Percentiles rank a stretch among this genome's conserved stretches.
phyloP scores from a whole-genome alignment of 2,113 vertebrate species.

The Toxotes jaculatrix region DNA sequence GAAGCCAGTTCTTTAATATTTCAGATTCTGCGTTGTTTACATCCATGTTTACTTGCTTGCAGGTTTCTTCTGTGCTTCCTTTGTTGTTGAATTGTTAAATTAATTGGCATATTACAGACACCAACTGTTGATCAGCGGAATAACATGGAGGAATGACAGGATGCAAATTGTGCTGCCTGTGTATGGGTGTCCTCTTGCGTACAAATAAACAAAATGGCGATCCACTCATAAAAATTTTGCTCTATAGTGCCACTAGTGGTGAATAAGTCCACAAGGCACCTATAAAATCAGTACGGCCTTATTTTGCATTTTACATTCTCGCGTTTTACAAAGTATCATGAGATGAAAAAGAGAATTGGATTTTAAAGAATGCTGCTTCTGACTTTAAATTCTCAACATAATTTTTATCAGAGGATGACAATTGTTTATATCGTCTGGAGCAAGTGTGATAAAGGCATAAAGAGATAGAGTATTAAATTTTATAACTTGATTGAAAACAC shows the following conservation, averaged over 20 bases:
- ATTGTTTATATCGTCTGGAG: neutral
- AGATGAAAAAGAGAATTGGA: neutral
- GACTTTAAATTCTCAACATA: neutral
- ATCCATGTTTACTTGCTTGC: neutral
- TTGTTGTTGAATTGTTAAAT: neutral
- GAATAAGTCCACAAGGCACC: neutral
- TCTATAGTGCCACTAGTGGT: neutral
- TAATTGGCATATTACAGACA: neutral
- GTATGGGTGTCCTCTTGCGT: neutral
- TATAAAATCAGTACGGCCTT: neutral
- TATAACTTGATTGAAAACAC: neutral
- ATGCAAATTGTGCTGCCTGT: neutral
- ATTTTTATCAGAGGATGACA: neutral
- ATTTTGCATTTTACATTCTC: neutral
- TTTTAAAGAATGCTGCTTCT: neutral
- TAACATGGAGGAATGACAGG: neutral
- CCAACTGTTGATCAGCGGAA: neutral
- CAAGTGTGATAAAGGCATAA: neutral
- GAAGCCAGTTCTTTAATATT: neutral
- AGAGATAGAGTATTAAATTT: neutral
- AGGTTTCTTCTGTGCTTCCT: neutral
- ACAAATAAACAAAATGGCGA: neutral
- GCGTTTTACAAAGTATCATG: neutral
- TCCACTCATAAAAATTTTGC: neutral
- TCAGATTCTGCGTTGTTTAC: neutral